A percentile compares a stretch with the other conserved stretches of the same genome.
phyloP scores from a whole-genome alignment of 2,797 vertebrate species.

The Schizopygopsis malacanthus region DNA sequence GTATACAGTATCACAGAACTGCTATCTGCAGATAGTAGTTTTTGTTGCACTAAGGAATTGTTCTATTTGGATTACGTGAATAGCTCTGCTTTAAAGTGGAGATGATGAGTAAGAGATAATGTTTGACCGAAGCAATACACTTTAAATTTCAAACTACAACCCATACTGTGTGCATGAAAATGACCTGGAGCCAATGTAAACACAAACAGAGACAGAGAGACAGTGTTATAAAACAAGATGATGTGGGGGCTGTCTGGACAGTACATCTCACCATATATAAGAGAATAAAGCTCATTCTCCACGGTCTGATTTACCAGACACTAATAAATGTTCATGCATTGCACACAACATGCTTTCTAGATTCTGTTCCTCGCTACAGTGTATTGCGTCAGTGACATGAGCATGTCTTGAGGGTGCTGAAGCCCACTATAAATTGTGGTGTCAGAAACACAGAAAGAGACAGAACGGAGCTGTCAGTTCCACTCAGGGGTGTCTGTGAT shows the following conservation, averaged over 20 bases:
- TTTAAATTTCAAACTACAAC: conserved; percentile 40
- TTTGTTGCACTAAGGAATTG: neutral
- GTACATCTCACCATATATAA: neutral
- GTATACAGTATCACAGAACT: neutral
- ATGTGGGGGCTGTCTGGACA: neutral
- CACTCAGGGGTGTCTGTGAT: conserved; percentile 50
- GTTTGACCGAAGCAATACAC: neutral
- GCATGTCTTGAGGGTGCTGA: conserved; percentile 31
- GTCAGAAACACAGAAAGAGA: neutral
- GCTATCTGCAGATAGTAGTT: neutral
- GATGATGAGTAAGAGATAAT: conserved; percentile 13
- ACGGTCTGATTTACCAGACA: conserved; percentile 2
- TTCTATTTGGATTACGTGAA: neutral
- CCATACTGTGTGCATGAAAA: conserved; percentile 1
- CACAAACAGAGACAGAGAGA: conserved; percentile 7
- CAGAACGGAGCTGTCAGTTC: conserved; percentile 33
- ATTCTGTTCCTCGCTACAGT: neutral
- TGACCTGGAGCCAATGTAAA: conserved; percentile 1
- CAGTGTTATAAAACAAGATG: neutral
- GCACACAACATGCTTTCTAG: neutral
- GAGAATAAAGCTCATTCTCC: conserved; percentile 28
- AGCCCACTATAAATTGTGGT: conserved; percentile 15
- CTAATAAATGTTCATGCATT: conserved; percentile 9
- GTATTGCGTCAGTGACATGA: neutral
- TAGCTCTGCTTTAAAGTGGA: conserved; percentile 8